Evolutionary conservation across 2,888 invertebrate species (phyloP), one percentile per base, ranked within the genome.

Genomic region (Dermolepida albohirtum): DNA sequence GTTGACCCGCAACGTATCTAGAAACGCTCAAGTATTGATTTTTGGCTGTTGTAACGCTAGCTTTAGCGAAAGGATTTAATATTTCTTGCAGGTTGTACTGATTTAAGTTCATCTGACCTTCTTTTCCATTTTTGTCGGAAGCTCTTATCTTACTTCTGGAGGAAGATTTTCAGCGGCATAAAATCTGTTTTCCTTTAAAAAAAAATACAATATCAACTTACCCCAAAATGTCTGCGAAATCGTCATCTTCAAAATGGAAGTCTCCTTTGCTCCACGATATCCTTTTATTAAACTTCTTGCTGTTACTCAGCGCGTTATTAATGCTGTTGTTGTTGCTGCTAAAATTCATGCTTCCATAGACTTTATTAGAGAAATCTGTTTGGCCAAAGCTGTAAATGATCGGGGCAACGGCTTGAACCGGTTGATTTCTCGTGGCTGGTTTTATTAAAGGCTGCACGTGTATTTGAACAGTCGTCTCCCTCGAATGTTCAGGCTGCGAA

Each of bases 21-120:
- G 93, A 89, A 72, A 92, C 90, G 72, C 89, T 88, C 72, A 93
- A 83, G 83, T 94, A 94, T 71, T 92, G 90, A 76, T 92, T 91
- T 74, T 93, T 93, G 2, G 90, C 90, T 16, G 79, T 81, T 40
- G 80, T 80, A 34, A 80, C 81, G 69, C 79, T 82, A 11, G 80
- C 79, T 75, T 83, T 82, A 14, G 80, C 79, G 69, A 80, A 72
- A 1, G 83, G 82, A 69, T 82, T 82, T 40, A 84, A 72, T 50
- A 84, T 78, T 52, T 84, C 83, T 72, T 84, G 82, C 43, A 84
- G 77, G 74, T 85, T 85, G 71, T 82, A 85, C 67, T 84, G 82
- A 71, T 84, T 84, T 79, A 86, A 82, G 73, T 84, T 85, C 50
- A 83, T 78, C 72, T 85, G 82, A 72, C 84, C 83, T 73, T 86